Conservation (phyloP, 2,797 vertebrate species). For the Carapus acus region DNA sequence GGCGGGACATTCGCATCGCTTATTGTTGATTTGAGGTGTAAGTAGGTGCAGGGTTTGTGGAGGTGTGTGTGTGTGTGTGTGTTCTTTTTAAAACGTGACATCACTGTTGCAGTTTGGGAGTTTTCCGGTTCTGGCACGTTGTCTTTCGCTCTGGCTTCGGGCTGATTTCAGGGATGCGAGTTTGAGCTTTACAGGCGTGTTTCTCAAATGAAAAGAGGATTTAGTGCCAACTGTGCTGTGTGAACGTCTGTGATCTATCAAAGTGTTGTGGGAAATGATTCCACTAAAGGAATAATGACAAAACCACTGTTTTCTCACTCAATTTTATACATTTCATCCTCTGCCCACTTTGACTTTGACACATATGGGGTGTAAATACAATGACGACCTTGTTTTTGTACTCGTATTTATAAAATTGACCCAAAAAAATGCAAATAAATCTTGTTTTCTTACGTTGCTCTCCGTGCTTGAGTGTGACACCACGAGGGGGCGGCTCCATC, state of each 20-base stretch:
- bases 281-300: constrained; percentile 2
- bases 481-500: neutral
- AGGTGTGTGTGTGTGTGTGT: constrained; percentile 13
- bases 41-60: neutral
- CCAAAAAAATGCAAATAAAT: constrained; percentile 56
- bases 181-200: constrained; percentile 19
- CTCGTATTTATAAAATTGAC: constrained; percentile 63
- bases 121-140: constrained; percentile 19
- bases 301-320: constrained; percentile 27
- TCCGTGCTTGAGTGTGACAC: too few relatives aligned
- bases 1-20: constrained; percentile 12
- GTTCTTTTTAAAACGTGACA: constrained; percentile 4
- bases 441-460: constrained; percentile 41
- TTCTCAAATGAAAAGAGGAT: constrained; percentile 1
- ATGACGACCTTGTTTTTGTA: constrained; percentile 45
- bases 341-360: constrained; percentile 16
- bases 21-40: constrained; percentile 12
- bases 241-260: constrained; percentile 1
- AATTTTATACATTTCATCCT: constrained; percentile 32
- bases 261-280: neutral
- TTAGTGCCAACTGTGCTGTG: constrained; percentile 11
- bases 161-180: constrained; percentile 21
- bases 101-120: too few relatives aligned
- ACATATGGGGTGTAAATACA: constrained; percentile 48
- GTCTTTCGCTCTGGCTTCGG: constrained; percentile 3